These are phyloP conservation scores for Oxystoma pomonae DNA, from an alignment of 2,888 invertebrate genomes.

Conservation along the genomic window DNA sequence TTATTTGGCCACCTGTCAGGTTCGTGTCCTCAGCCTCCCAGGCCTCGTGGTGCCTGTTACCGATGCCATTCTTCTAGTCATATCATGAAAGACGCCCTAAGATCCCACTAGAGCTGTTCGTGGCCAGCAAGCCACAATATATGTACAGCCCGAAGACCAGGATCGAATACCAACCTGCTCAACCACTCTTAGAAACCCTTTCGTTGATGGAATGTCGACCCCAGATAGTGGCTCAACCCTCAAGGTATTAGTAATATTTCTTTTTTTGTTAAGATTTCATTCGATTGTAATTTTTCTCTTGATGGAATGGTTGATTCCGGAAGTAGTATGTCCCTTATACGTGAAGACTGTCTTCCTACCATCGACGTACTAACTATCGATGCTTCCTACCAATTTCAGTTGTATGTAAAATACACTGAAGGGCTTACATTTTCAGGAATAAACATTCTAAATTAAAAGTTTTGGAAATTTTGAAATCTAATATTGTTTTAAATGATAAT, in stretches of 20 bases:
- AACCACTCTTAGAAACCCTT: background rate
- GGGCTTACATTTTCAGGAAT: background rate
- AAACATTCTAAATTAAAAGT: background rate
- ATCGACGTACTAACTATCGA: too few species aligned
- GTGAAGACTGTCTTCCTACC: background rate
- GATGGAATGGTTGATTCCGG: background rate
- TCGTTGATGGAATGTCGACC: background rate
- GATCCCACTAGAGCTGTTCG: background rate
- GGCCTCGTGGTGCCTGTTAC: background rate
- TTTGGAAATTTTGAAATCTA: background rate
- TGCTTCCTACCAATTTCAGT: too few species aligned
- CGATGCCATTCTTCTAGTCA: background rate
- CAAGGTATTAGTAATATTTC: background rate
- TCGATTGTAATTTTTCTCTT: background rate
- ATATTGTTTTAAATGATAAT: background rate
- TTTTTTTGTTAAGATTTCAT: background rate
- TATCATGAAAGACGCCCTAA: background rate
- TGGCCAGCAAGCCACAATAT: background rate
- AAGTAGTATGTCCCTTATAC: background rate
- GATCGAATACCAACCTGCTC: background rate
- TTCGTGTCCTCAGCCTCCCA: background rate
- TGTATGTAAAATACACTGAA: background rate
- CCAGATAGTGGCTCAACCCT: background rate
- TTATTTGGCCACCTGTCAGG: background rate
- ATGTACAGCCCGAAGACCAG: background rate